Conservation (phyloP, 2,113 vertebrate genomes). For the Halichoeres trimaculatus region DNA sequence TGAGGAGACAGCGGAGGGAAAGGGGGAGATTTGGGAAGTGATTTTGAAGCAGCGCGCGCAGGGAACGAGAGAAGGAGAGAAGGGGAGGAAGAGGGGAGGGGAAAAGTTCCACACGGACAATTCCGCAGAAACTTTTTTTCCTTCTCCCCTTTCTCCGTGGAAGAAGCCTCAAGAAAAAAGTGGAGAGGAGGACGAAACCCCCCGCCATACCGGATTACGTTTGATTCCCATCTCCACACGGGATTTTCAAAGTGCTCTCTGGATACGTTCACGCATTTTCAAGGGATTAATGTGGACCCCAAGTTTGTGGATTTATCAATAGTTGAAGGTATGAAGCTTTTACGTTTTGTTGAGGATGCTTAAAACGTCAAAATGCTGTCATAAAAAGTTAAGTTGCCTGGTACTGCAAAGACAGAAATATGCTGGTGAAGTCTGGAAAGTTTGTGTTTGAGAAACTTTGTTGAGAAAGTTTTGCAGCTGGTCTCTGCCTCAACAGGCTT, state of each 20-base stretch:
- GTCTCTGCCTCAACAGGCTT: background rate
- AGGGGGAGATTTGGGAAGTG: conserved; percentile 7
- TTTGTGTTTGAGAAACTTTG: background rate
- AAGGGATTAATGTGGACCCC: conserved; percentile 77
- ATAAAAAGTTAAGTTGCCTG: background rate
- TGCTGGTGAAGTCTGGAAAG: background rate
- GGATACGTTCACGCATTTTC: conserved; percentile 21
- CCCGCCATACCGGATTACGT: conserved; percentile 71
- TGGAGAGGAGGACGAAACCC: conserved; percentile 29
- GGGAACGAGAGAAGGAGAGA: background rate
- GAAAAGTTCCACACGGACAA: conserved; percentile 77
- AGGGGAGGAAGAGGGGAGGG: conserved; percentile 60
- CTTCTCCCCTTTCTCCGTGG: conserved; percentile 56
- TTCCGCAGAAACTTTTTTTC: conserved; percentile 71
- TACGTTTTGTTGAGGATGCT: background rate
- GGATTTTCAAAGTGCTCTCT: background rate
- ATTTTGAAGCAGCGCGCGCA: too few relatives aligned
- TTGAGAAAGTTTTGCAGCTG: conserved; percentile 12
- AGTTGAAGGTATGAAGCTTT: conserved; percentile 76
- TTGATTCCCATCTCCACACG: conserved; percentile 8
- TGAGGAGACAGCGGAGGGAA: background rate
- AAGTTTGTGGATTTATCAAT: conserved; percentile 69
- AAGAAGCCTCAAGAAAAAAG: conserved; percentile 51
- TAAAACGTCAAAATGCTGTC: too few relatives aligned
- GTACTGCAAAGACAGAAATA: background rate